phyloP scores from a whole-genome alignment of 2,113 vertebrate species.

The Chaetodon trifascialis region DNA sequence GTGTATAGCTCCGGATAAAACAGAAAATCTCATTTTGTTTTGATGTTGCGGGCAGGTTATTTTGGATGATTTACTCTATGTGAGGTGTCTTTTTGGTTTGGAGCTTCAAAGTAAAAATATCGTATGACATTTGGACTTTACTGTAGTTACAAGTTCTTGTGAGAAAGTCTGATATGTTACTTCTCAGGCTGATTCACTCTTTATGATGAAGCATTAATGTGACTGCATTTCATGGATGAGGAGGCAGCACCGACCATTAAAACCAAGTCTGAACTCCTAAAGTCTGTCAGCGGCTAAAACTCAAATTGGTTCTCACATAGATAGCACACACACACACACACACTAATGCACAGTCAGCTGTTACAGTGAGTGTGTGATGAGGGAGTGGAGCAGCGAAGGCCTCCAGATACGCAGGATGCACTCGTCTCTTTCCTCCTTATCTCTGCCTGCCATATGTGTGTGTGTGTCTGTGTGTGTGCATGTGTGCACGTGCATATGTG shows the following conservation, averaged over 20 bases:
- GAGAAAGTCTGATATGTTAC: too few species aligned
- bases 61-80: background rate
- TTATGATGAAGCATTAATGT: background rate
- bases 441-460: slow-evolving; percentile 37
- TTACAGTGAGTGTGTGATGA: slow-evolving; percentile 29
- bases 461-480: slow-evolving; percentile 9
- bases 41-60: background rate
- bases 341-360: slow-evolving; percentile 48
- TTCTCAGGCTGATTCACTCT: background rate
- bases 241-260: too few species aligned
- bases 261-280: background rate
- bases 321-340: slow-evolving; percentile 8
- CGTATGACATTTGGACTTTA: background rate
- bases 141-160: too few species aligned
- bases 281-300: background rate
- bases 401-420: slow-evolving; percentile 48
- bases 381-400: slow-evolving; percentile 58
- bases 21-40: too few species aligned
- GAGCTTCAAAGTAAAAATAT: background rate
- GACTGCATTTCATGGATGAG: background rate
- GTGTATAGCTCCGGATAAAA: background rate
- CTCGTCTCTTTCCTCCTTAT: slow-evolving; percentile 47
- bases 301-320: background rate
- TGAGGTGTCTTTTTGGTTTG: background rate
- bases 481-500: background rate